Conservation (phyloP, 1,140 invertebrate genomes). For the Caenorhabditis briggsae region DNA sequence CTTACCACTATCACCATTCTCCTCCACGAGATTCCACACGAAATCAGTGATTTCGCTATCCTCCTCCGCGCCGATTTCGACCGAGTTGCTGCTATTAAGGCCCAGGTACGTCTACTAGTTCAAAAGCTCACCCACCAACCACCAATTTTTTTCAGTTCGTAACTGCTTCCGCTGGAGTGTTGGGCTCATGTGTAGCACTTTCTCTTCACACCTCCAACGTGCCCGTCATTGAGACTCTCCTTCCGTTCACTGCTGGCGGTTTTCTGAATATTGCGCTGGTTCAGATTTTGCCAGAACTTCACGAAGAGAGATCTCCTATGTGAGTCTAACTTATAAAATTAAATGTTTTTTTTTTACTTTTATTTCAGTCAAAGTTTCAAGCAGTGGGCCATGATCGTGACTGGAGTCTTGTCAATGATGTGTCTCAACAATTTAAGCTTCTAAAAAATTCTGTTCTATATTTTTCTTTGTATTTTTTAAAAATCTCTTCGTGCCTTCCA, state of each 20-base stretch:
- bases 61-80: constrained; percentile 61
- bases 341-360: background rate
- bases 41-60: constrained; percentile 63
- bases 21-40: constrained; percentile 64
- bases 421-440: constrained; percentile 1
- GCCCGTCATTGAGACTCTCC: constrained; percentile 50
- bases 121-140: background rate
- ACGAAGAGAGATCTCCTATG: constrained; percentile 49
- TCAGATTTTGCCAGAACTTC: constrained; percentile 58
- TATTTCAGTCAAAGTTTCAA: constrained; percentile 7
- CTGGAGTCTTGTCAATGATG: constrained; percentile 8
- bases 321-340: background rate
- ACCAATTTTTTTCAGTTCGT: constrained; percentile 52
- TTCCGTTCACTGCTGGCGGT: constrained; percentile 64
- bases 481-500: background rate
- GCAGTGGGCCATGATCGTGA: constrained; percentile 18
- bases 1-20: constrained; percentile 60
- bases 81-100: constrained; percentile 51
- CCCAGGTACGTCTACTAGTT: constrained; percentile 41
- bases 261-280: constrained; percentile 64
- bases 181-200: constrained; percentile 59
- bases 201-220: constrained; percentile 50
- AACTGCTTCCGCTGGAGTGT: constrained; percentile 60
- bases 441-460: background rate
- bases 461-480: background rate